Evolutionary conservation across 2,113 vertebrate genomes (phyloP).

Genomic region (Macaca mulatta): DNA sequence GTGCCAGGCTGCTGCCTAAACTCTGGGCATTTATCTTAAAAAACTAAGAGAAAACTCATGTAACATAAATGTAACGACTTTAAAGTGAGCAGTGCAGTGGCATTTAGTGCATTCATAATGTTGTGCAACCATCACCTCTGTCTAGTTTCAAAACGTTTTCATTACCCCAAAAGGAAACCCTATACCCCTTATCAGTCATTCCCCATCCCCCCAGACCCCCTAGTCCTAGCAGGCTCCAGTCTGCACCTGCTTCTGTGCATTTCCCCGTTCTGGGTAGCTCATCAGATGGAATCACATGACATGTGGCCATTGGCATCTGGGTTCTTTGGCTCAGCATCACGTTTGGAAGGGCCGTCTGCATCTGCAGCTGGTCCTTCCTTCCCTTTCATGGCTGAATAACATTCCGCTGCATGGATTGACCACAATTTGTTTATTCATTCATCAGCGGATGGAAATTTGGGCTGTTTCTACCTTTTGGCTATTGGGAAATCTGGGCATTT

Average conservation of each 20-base stretch:
- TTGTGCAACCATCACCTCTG: not conserved
- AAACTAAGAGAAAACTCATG: not conserved
- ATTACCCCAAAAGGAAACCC: not conserved
- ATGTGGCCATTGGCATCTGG: not conserved
- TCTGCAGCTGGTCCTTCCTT: not conserved
- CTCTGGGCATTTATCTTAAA: not conserved
- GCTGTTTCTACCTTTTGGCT: not conserved
- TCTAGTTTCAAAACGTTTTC: not conserved
- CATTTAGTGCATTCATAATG: not conserved
- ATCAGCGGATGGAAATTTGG: not conserved
- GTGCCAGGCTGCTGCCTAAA: not conserved
- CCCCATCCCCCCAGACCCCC: fast-evolving
- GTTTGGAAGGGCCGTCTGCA: not conserved
- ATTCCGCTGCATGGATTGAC: not conserved
- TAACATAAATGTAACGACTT: not conserved
- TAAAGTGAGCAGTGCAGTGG: not conserved
- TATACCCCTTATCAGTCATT: too few relatives aligned
- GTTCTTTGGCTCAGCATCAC: not conserved
- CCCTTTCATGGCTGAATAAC: not conserved
- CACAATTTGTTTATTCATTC: not conserved
- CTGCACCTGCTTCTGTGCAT: not conserved
- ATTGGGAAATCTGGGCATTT: not conserved
- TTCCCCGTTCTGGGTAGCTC: not conserved
- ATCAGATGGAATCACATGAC: not conserved
- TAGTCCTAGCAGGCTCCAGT: not conserved